A percentile compares a stretch with the other conserved stretches of the same genome.
phyloP scores from a whole-genome alignment of 1,140 invertebrate species.

The Mercenaria mercenaria region DNA sequence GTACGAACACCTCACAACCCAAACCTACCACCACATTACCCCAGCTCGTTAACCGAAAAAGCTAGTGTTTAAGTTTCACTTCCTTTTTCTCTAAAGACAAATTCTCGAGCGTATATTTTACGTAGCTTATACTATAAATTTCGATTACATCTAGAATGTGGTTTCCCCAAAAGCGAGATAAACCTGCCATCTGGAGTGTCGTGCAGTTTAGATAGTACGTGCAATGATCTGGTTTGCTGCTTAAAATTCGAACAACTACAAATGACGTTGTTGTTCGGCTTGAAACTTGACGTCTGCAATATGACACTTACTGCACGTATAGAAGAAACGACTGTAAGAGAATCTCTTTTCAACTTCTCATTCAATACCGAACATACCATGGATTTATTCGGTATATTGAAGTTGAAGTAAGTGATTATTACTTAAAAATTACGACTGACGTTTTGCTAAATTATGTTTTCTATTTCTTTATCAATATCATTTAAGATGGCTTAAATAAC shows the following conservation, averaged over 20 bases:
- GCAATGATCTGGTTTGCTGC: neutral
- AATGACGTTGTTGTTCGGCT: neutral
- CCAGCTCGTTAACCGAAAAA: too few species aligned
- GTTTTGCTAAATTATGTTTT: too few species aligned
- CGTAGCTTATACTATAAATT: too few species aligned
- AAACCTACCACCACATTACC: too few species aligned
- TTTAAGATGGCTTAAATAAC: too few species aligned
- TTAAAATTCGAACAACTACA: neutral
- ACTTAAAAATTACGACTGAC: too few species aligned
- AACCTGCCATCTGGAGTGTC: neutral
- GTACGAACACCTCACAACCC: too few species aligned
- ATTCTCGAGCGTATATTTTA: too few species aligned
- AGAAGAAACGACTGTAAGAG: neutral
- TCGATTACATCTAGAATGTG: neutral
- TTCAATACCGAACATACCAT: conserved; percentile 10
- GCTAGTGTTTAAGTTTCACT: too few species aligned
- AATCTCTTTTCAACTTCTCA: conserved; percentile 20
- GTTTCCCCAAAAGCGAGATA: neutral
- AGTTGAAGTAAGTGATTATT: conserved; percentile 28
- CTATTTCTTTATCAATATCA: too few species aligned
- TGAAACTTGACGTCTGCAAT: neutral
- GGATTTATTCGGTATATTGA: conserved; percentile 32
- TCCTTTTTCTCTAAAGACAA: too few species aligned
- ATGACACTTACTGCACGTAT: neutral
- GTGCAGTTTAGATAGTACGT: neutral